Base-by-base conservation (phyloP, 1,140 invertebrate species). In the Rhizoglyphus robini region DNA sequence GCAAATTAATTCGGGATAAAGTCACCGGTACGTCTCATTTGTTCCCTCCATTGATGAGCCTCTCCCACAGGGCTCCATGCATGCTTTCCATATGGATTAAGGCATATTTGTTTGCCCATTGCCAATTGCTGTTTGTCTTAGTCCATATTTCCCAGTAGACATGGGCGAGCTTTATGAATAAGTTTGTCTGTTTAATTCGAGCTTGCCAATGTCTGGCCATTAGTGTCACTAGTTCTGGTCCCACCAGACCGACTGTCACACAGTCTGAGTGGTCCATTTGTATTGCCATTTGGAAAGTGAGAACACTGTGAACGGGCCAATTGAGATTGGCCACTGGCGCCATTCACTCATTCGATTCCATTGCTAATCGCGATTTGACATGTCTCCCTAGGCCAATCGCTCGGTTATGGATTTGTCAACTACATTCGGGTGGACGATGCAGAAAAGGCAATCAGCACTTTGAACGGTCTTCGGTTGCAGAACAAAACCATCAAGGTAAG, bases 401-500 rank as follows among this genome's bases (percentile, higher is more conserved):
- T 99, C 71, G 95, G 96, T 68, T 99, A 98, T 79, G 96, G 95
- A 70, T 99, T 98, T 78, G 95, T 98, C 68, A 98, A 99, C 81
- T 99, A 97, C 78, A 89, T 95, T 74, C 83, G 90, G 72, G 83
- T 88, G 60, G 91, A 96, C 79, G 94, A 98, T 80, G 95, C 96
- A 41, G 90, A 95, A 76, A 95, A 96, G 79, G 95, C 96, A 60
- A 96, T 98, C 74, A 90, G 89, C 76, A 94, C 92, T 38, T 82
- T 98, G 68, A 98, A 98, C 79, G 94, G 94, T 69, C 83, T 98
- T 66, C 82, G 94, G 71, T 82, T 98, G 69, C 94, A 98, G 79
- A 98, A 98, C 79, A 99, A 99, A 84, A 97, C 93, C 32, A 98
- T 99, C 73, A 99, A 99, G 86, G 95, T 96, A 79, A 74, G 78